phyloP scores from a whole-genome alignment of 2,113 vertebrate genomes.

The Clarias magur region DNA sequence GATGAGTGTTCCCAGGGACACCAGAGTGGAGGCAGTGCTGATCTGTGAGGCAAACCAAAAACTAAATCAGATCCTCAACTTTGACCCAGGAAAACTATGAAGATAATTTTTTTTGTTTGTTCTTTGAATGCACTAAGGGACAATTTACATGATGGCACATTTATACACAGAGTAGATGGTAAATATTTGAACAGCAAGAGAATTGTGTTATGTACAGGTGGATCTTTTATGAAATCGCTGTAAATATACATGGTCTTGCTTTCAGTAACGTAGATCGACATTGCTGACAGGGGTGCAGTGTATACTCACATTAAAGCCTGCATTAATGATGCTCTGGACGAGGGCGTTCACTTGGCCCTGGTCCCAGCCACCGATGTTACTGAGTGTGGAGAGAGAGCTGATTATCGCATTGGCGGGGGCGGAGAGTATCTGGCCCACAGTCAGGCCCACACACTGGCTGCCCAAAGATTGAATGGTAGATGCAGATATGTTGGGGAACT shows the following conservation, averaged over 20 bases:
- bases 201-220: too few relatives aligned
- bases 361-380: constrained; percentile 57
- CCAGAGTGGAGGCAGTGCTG: constrained; percentile 43
- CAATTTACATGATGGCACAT: not conserved
- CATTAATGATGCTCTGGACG: constrained; percentile 49
- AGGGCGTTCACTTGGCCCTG: constrained; percentile 55
- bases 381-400: too few relatives aligned
- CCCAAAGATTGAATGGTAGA: constrained; percentile 28
- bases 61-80: not conserved
- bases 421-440: constrained; percentile 55
- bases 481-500: too few relatives aligned
- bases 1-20: constrained; percentile 39
- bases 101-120: too few relatives aligned
- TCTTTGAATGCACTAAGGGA: not conserved
- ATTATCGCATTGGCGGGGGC: too few relatives aligned
- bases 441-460: constrained; percentile 52
- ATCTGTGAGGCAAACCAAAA: constrained; percentile 53
- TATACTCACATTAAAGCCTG: constrained; percentile 57
- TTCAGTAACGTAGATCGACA: too few relatives aligned
- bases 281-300: too few relatives aligned
- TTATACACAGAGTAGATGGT: not conserved
- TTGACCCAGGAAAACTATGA: too few relatives aligned
- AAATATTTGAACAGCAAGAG: not conserved
- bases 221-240: too few relatives aligned
- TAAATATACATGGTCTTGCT: too few relatives aligned